These are phyloP conservation scores for Hippocampus abdominalis DNA, from an alignment of 2,113 vertebrate species.

Conservation along the genomic window DNA sequence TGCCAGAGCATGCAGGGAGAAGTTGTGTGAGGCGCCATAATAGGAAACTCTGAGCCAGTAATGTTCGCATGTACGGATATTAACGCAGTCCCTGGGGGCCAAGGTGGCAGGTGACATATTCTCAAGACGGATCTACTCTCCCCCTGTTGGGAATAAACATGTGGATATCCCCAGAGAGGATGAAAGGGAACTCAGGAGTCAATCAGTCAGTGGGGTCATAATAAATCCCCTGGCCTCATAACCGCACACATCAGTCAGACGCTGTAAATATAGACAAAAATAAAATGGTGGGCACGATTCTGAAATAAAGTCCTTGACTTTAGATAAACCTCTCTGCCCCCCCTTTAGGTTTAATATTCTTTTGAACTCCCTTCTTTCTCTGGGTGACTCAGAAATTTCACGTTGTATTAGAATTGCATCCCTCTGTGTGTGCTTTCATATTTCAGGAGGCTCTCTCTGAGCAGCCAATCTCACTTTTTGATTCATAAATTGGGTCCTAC, in stretches of 20 bases:
- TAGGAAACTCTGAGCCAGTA: constrained; percentile 63
- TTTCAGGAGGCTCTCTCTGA: constrained; percentile 36
- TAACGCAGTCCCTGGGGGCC: constrained; percentile 68
- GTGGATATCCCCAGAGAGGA: constrained; percentile 52
- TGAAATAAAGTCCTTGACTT: constrained; percentile 66
- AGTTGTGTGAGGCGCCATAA: constrained; percentile 66
- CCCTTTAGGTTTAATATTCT: constrained; percentile 69
- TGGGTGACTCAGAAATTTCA: constrained; percentile 50
- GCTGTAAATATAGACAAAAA: constrained; percentile 67
- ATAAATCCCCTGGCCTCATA: constrained; percentile 59
- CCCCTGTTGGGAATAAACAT: constrained; percentile 59
- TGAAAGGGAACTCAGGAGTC: constrained; percentile 50
- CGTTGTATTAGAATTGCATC: constrained; percentile 53
- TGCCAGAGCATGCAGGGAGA: constrained; percentile 57
- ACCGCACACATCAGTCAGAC: constrained; percentile 54
- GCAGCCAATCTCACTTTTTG: constrained; percentile 19
- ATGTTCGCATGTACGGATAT: constrained; percentile 75
- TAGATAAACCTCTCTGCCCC: constrained; percentile 61
- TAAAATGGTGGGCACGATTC: constrained; percentile 59
- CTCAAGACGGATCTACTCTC: constrained; percentile 58
- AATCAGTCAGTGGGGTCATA: constrained; percentile 63
- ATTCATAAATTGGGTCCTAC: constrained; percentile 23
- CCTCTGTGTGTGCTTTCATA: constrained; percentile 45
- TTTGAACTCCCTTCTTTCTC: constrained; percentile 66
- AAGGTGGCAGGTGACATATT: constrained; percentile 64